phyloP scores from a whole-genome alignment of 2,888 invertebrate genomes.

The Drosophila fulvimacula region DNA sequence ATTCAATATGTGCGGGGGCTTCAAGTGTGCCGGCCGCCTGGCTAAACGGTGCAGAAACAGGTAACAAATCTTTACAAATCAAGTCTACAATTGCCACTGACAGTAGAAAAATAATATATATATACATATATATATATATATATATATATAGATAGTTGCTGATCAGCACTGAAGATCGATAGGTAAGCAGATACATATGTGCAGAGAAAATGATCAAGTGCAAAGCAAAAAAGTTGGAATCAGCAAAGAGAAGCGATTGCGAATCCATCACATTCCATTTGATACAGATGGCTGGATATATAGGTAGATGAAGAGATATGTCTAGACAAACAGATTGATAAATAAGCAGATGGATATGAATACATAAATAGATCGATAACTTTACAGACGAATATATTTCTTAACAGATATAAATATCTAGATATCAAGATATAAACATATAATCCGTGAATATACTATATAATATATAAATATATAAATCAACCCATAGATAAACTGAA shows the following conservation, averaged over 20 bases:
- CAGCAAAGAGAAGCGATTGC: neutral
- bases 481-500: no score
- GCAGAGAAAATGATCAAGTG: neutral
- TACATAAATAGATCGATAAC: neutral
- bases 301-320: neutral
- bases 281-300: neutral
- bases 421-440: no score
- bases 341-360: neutral
- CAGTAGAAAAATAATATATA: neutral
- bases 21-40: constrained; percentile 44
- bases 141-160: no score
- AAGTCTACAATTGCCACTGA: constrained; percentile 5
- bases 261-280: neutral
- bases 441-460: no score
- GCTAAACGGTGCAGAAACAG: constrained; percentile 37
- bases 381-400: no score
- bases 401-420: no score
- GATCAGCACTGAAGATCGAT: neutral
- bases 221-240: neutral
- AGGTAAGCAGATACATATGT: neutral
- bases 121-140: neutral
- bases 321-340: neutral
- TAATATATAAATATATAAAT: no score
- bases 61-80: constrained; percentile 34
- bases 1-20: constrained; percentile 40